Base-by-base conservation (phyloP, 1,140 invertebrate species). In the Berghia stephanieae region DNA sequence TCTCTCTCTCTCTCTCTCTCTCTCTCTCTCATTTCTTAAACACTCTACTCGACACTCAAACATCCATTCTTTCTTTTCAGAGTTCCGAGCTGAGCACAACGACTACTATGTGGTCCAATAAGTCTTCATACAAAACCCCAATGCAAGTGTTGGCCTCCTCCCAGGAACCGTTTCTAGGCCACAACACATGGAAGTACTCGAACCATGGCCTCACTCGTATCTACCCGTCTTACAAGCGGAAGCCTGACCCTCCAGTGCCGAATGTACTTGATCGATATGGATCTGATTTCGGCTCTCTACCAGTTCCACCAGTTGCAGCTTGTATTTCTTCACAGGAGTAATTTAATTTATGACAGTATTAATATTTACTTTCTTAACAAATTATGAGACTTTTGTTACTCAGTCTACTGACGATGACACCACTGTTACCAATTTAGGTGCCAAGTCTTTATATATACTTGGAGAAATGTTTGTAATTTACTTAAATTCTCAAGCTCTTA, bases 161-260 rank as follows among this genome's bases (percentile, higher is more conserved):
- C n/a, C 86, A 86, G 67, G 82, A 86, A 80, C 86, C 86, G 2
- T 85, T 86, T 63, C 46, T 81, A 34, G 81, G 81, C 72, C 83
- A 83, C 77, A 87, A 87, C 68, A 44, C 74, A 5, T 87, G 85
- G 85, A 84, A 86, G 78, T 87, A 85, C 75, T 86, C 85, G 16
- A 82, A 85, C 75, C 78, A 85, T 46, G 79, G 82, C 31, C 75
- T 83, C 36, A 46, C 63, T n/a, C 81, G 81, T 67, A 81, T 86
- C n/a, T 87, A 86, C 57, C 86, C 86, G 2, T 81, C 81, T 3
- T 86, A 84, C 71, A 77, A 83, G 36, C 77, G 77, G 18, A 78
- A 79, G 31, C 69, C 70, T 3, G 63, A 81, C 36, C 77, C 80
- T 6, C 13, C 81, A 34, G 81, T 84, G 31, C 76, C 80, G 57